Percentiles rank a stretch among this genome's conserved stretches.
Evolutionary conservation across 64 coral and sea anemone species (phyloP).

Genomic region (Stichodactyla helianthus): DNA sequence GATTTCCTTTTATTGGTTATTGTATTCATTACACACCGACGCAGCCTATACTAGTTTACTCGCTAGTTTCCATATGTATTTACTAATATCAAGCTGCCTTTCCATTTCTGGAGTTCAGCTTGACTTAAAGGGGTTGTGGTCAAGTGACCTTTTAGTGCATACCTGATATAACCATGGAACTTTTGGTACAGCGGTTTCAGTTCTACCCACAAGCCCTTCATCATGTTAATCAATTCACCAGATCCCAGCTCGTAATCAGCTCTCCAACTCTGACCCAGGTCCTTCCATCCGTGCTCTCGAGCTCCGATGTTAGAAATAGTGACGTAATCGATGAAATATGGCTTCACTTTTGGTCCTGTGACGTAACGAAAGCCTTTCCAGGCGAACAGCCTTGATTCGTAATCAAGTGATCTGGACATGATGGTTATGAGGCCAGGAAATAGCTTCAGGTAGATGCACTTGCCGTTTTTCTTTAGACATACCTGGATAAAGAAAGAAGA

Average conservation of each 20-base stretch:
- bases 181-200: slow-evolving; percentile 48
- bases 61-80: too few species aligned
- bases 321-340: slow-evolving; percentile 26
- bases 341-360: slow-evolving; percentile 30
- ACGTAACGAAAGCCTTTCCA: slow-evolving; percentile 57
- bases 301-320: slow-evolving; percentile 47
- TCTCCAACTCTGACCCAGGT: slow-evolving; percentile 54
- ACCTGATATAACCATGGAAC: slow-evolving; percentile 58
- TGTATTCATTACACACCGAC: too few species aligned
- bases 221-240: slow-evolving; percentile 23
- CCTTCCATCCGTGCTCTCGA: slow-evolving; percentile 41
- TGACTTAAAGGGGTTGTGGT: too few species aligned
- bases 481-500: neutral
- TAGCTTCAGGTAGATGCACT: slow-evolving; percentile 27
- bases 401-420: slow-evolving; percentile 48
- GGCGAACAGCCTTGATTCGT: slow-evolving; percentile 24
- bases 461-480: neutral
- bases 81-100: too few species aligned
- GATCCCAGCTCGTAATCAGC: slow-evolving; percentile 52
- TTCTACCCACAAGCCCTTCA: slow-evolving; percentile 28
- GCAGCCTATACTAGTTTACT: too few species aligned
- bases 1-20: too few species aligned
- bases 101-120: too few species aligned
- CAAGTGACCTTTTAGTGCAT: neutral
- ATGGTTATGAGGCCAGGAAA: slow-evolving; percentile 33